Base-by-base conservation (phyloP, 2,888 invertebrate genomes). In the Apodemia mormo region DNA sequence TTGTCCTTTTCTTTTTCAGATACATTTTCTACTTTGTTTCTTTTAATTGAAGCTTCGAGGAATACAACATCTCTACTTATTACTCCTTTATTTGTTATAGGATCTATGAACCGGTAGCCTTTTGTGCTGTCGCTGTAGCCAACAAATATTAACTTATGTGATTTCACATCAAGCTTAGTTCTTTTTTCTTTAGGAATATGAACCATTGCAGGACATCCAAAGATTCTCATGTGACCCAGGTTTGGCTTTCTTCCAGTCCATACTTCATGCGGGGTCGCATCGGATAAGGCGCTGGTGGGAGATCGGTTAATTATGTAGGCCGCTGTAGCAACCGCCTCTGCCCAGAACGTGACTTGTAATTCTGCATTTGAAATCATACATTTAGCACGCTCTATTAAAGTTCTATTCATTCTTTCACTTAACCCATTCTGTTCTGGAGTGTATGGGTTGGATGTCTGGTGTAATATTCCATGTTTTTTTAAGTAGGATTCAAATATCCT, bases 251-350 rank as follows among this genome's bases (percentile, higher is more conserved):
- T 14, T 61, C 61, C 61, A 7, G 37, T 65, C 65, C 65, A 65
- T 10, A 65, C 22, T 65, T 65, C 65, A n/a, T 45, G 22, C 3
- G 65, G 43, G 5, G 43, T 65, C 1, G 10, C 10, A 22, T 65
- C 29, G 1, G 43, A 40, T 65, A 65, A 43, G 10, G 65, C 0
- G 43, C 22, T 3, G 9, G 9, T 65, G 22, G 65, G 65, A 14
- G 65, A 65, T 5, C 65, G n/a, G 22, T 65, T 65, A 2, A 65
- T 33, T 22, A 43, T 65, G 40, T 71, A 73, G 10, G 73, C 71
- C 1, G 69, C 73, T 40, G 73, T 73, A 61, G 70, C 40, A 9
- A 66, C 58, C n/a, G 81, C 82, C 73, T 85, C 81, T 43, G 80
- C 82, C 82, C 82, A 71, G 69, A 58, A 73, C 2, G 12, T 14